Base-by-base conservation (phyloP, 2,797 vertebrate species). In the Craterocephalus amniculus region DNA sequence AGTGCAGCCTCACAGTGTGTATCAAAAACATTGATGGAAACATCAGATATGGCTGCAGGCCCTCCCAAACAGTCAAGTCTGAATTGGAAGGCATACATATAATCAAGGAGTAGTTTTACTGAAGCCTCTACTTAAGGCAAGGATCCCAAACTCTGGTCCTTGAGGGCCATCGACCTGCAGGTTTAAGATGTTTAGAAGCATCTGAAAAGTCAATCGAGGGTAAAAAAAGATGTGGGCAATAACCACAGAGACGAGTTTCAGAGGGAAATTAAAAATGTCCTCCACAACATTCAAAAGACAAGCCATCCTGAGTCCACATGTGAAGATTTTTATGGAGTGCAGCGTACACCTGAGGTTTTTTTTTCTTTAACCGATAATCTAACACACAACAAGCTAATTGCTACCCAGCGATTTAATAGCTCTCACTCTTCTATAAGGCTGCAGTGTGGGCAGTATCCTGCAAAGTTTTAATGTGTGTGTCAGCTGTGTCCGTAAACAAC, bases 401-500 rank as follows among this genome's bases (percentile, higher is more conserved):
- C 64, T 73, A 60, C 57, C 58, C 20, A 76, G 67, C 55, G 57
- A 52, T 74, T 76, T 70, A 57, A 20, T 34, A n/a, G 45, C 61
- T 74, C 73, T 72, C 32, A 52, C 43, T 54, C 57, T 73, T 60
- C 70, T 58, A 14, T 70, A 40, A 61, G 55, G 59, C 58, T 13
- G 6, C 38, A 63, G 65, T 71, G 67, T 64, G 56, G 56, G 67
- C 59, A 51, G 66, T 78, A 67, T 38, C 58, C 72, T 20, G 63
- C 40, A 69, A 58, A 70, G 57, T 54, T 78, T 63, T 76, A 9
- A 11, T 49, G 4, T 48, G 58, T 75, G 29, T 63, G 29, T 65
- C 36, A 67, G 67, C 71, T 83, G 75, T 84, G 87, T 87, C 26
- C 51, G 76, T 80, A 80, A 88, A 88, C 83, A 81, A 62, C 78